These are phyloP conservation scores for Actinemys pallida DNA, from an alignment of 2,113 vertebrate genomes.

Conservation along the genomic window DNA sequence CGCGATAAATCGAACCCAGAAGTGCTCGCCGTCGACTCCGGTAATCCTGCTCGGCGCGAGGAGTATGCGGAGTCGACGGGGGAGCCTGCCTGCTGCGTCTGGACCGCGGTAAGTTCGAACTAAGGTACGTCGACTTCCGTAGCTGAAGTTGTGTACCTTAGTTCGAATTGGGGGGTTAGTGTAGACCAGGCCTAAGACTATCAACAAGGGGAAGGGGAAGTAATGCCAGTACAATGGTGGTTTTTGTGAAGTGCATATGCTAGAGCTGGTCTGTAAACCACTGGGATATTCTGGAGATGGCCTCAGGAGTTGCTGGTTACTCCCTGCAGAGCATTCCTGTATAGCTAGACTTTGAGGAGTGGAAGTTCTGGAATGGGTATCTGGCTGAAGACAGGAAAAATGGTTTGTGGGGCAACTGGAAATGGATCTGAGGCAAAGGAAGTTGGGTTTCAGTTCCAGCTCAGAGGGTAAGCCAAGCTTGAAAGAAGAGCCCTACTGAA, in stretches of 20 bases:
- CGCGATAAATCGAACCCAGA: too few species aligned
- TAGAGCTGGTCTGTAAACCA: background rate
- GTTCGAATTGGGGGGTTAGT: too few species aligned
- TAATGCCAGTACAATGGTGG: background rate
- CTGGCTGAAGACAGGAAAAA: background rate
- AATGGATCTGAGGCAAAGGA: background rate
- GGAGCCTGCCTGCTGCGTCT: too few species aligned
- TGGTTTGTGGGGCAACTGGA: background rate
- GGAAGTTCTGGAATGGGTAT: background rate
- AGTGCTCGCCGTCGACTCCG: too few species aligned
- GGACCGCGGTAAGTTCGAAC: too few species aligned
- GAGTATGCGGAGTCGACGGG: too few species aligned
- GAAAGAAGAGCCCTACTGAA: background rate
- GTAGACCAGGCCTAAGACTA: background rate
- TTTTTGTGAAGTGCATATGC: background rate
- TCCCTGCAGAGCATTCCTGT: background rate
- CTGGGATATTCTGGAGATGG: background rate
- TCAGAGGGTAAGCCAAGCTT: background rate
- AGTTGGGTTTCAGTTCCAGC: background rate
- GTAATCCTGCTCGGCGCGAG: too few species aligned
- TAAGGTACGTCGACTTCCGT: too few species aligned
- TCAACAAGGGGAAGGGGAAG: background rate
- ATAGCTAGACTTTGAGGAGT: background rate
- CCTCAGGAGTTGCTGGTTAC: background rate
- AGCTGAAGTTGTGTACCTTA: too few species aligned